These are phyloP conservation scores for Sarcoramphus papa DNA, from an alignment of 2,797 vertebrate species.

Conservation along the genomic window DNA sequence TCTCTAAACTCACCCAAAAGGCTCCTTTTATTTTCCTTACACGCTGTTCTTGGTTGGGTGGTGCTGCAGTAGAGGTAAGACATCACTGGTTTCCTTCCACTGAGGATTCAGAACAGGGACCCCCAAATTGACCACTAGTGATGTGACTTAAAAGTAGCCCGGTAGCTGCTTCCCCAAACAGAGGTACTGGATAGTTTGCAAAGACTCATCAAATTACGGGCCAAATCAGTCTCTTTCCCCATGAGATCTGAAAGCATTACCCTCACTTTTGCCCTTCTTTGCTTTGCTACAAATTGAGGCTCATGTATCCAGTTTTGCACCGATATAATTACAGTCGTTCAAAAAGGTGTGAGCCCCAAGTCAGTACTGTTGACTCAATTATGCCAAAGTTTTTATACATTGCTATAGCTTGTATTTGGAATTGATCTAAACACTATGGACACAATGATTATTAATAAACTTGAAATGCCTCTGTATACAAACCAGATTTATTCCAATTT, in stretches of 20 bases:
- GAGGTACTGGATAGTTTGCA: background rate
- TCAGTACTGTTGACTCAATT: background rate
- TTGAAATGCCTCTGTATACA: background rate
- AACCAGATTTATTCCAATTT: background rate
- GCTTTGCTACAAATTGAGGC: background rate
- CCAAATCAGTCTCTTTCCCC: background rate
- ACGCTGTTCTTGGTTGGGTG: background rate
- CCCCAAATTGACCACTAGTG: background rate
- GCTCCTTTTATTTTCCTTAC: background rate
- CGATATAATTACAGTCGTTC: background rate
- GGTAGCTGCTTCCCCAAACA: background rate
- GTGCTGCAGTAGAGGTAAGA: background rate
- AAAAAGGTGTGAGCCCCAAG: background rate
- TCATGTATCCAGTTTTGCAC: background rate
- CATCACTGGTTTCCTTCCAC: background rate
- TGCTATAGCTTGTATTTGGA: background rate
- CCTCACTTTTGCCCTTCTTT: background rate
- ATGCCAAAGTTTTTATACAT: background rate
- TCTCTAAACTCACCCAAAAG: background rate
- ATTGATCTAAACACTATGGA: background rate
- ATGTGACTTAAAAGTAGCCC: background rate
- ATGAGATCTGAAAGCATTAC: background rate
- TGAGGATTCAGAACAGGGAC: background rate
- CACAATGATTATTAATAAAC: background rate
- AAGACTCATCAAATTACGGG: background rate